Evolutionary conservation across 2,113 vertebrate species (phyloP).

Genomic region (Electrona antarctica): DNA sequence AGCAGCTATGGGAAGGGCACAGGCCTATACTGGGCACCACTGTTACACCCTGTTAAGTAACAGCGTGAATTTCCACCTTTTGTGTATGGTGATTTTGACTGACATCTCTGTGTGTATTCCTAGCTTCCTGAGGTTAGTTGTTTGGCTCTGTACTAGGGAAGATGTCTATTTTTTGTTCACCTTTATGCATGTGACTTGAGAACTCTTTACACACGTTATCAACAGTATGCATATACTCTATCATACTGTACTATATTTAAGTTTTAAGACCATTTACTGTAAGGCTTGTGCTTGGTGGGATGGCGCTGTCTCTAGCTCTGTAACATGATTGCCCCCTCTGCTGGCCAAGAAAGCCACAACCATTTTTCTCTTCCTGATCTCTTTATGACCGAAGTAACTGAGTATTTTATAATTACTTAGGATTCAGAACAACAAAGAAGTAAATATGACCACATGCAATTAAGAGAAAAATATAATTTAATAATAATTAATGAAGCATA

Average conservation of each 20-base stretch:
- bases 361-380: not conserved
- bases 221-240: too few relatives aligned
- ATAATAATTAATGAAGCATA: conserved; percentile 14
- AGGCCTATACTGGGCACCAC: conserved; percentile 9
- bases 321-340: conserved; percentile 40
- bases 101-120: not conserved
- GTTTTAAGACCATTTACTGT: too few relatives aligned
- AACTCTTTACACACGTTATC: too few relatives aligned
- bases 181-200: too few relatives aligned
- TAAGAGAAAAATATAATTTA: conserved; percentile 20
- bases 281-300: not conserved
- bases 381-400: not conserved
- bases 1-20: not conserved
- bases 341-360: conserved; percentile 35
- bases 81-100: not conserved
- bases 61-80: not conserved
- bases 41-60: not conserved
- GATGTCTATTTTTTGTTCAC: not conserved
- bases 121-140: not conserved
- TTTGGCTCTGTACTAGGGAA: not conserved
- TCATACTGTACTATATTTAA: too few relatives aligned
- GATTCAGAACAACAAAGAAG: not conserved
- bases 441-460: not conserved
- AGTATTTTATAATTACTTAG: not conserved
- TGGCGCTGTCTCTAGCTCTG: not conserved